Conservation (phyloP, 2,113 vertebrate genomes). For the Platichthys flesus region DNA sequence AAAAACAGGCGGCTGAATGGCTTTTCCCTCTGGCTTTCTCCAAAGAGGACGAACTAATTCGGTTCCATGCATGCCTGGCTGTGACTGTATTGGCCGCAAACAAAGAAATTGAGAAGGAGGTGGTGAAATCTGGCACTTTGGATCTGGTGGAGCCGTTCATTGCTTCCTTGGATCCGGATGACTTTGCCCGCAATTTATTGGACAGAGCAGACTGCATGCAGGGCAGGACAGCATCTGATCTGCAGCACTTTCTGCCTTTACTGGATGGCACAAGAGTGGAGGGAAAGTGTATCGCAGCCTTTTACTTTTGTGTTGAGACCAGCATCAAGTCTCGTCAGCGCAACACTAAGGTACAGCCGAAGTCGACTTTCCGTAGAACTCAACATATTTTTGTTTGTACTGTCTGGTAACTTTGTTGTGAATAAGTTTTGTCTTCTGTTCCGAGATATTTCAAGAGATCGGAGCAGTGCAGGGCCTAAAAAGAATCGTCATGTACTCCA, state of each 20-base stretch:
- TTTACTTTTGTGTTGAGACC: constrained; percentile 93
- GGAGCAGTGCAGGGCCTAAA: constrained; percentile 96
- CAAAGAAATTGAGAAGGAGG: constrained; percentile 94
- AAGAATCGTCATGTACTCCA: constrained; percentile 93
- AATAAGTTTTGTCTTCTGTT: not conserved
- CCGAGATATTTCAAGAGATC: constrained; percentile 93
- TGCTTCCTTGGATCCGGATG: constrained; percentile 90
- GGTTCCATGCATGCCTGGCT: constrained; percentile 94
- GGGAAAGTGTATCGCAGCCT: constrained; percentile 95
- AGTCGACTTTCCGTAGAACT: not conserved
- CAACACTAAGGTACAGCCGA: constrained; percentile 90
- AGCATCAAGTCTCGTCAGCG: constrained; percentile 93
- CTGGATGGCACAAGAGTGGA: constrained; percentile 93
- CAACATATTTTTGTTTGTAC: no score
- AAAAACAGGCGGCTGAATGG: constrained; percentile 94
- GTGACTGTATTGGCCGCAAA: constrained; percentile 92
- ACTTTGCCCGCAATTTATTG: constrained; percentile 87
- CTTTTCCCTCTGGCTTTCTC: constrained; percentile 96
- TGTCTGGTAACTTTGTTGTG: constrained; percentile 2
- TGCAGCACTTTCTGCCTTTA: constrained; percentile 91
- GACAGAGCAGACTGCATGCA: constrained; percentile 91
- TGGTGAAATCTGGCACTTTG: constrained; percentile 94
- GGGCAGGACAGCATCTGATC: constrained; percentile 89
- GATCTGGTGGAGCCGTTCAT: constrained; percentile 97
- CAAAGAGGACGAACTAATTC: constrained; percentile 91